These are phyloP conservation scores for Stratiolaelaps scimitus DNA, from an alignment of 1,140 invertebrate species.

Conservation along the genomic window DNA sequence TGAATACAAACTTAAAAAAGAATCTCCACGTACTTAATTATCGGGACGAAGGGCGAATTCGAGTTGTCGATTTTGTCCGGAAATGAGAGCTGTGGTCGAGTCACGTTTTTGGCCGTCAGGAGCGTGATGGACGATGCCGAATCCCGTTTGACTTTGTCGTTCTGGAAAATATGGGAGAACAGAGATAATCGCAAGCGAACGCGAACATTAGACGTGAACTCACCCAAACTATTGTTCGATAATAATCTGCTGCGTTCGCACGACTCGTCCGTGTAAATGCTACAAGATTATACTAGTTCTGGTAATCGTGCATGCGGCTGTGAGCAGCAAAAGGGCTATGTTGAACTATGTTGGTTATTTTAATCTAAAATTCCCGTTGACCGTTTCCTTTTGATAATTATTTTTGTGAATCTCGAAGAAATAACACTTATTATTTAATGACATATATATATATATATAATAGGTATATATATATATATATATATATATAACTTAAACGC, in stretches of 20 bases:
- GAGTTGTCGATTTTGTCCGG: conserved; percentile 73
- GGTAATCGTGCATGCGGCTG: too few species aligned
- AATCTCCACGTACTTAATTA: conserved; percentile 46
- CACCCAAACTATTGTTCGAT: too few species aligned
- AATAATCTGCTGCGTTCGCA: too few species aligned
- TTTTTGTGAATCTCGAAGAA: too few species aligned
- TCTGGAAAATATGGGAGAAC: conserved; percentile 31
- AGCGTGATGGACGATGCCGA: conserved; percentile 46
- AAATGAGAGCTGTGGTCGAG: conserved; percentile 68
- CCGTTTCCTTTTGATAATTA: too few species aligned
- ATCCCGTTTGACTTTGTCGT: conserved; percentile 30
- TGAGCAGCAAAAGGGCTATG: too few species aligned
- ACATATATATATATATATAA: conserved; percentile 3
- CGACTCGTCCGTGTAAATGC: too few species aligned
- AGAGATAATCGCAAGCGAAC: background rate
- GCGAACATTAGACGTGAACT: conserved; percentile 1
- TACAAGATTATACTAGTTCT: too few species aligned
- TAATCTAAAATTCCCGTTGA: too few species aligned
- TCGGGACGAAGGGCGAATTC: conserved; percentile 59
- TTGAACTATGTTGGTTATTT: too few species aligned
- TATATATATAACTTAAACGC: too few species aligned
- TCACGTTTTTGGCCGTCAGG: conserved; percentile 58
- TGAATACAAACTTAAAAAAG: too few species aligned
- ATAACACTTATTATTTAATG: conserved; percentile 24
- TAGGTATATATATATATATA: background rate